Base-by-base conservation (phyloP, 2,888 invertebrate species). In the Mythimna lalbum region DNA sequence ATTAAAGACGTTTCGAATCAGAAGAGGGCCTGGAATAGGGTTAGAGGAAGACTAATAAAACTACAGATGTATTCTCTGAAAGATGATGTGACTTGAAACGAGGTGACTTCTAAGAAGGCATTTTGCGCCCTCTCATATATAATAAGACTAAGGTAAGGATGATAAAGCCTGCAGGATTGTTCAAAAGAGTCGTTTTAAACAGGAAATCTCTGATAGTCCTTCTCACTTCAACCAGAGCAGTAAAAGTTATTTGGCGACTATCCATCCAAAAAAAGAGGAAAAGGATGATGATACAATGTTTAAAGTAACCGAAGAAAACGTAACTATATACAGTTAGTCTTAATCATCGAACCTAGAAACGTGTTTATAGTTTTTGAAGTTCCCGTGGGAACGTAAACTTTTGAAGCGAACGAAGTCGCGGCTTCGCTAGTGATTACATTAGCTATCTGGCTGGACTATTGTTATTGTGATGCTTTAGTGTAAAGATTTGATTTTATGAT, bases 331-430 rank as follows among this genome's bases (percentile, higher is more conserved):
- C 62, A 60, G 17, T 36, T 0, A 56, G 43, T 55, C 33, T 52
- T 55, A 69, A 63, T 59, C 19, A 9, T 49, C 52, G 23, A 67
- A 52, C 33, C 52, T 63, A 60, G 68, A 65, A 67, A 65, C 47
- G 9, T 59, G 59, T 65, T 76, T 39, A 14, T 14, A 66, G 52
- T 68, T 81, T 79, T 79, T 79, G 72, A 72, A 36, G 56, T 78
- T 77, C 78, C 81, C 81, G 63, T 72, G 78, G 73, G 81, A 77
- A 79, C 39, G n/a, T 49, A 65, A 57, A 65, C 53, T 78, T 72
- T 74, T 59, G 49, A 49, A 27, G 55, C 39, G 52, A 23, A 55
- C 33, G 6, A 50, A 69, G 31, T 47, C 43, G 43, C 33, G 36
- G 43, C 23, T 64, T 62, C 23, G 60, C 21, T 64, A 55, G 53